Conservation (phyloP, 2,888 invertebrate species). For the Hoplodrina ambigua region DNA sequence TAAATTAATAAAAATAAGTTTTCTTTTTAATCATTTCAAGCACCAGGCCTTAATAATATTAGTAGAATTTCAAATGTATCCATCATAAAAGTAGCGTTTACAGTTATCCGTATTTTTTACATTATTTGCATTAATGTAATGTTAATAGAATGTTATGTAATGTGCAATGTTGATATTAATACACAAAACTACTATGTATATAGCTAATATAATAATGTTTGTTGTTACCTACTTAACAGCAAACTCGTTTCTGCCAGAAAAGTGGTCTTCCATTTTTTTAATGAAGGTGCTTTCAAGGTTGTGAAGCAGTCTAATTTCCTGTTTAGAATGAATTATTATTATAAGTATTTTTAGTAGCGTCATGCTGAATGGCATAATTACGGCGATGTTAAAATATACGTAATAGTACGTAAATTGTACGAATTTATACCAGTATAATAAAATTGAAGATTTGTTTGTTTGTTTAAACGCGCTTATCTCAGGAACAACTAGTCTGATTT, state of each 20-base stretch:
- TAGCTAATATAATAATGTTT: constrained; percentile 7
- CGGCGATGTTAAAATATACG: neutral
- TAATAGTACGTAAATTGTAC: no score
- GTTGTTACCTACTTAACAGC: neutral
- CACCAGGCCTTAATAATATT: constrained; percentile 4
- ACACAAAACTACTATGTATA: neutral
- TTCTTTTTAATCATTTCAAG: neutral
- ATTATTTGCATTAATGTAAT: constrained; percentile 6
- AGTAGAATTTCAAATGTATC: constrained; percentile 3
- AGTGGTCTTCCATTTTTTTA: constrained; percentile 24
- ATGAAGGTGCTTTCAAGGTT: constrained; percentile 40
- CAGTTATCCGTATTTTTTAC: neutral
- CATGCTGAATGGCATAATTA: constrained; percentile 23
- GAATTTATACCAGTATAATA: no score
- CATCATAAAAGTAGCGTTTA: constrained; percentile 9
- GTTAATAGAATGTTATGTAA: no score
- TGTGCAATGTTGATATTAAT: neutral
- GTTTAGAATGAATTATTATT: constrained; percentile 37
- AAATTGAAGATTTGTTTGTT: no score
- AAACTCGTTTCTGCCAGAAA: constrained; percentile 31
- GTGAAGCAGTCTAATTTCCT: constrained; percentile 40
- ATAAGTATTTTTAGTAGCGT: constrained; percentile 10
- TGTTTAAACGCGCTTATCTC: no score
- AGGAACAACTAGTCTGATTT: no score
- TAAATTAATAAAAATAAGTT: neutral